These are phyloP conservation scores for Uropetala carovei DNA, from an alignment of 2,888 invertebrate species.

Conservation along the genomic window DNA sequence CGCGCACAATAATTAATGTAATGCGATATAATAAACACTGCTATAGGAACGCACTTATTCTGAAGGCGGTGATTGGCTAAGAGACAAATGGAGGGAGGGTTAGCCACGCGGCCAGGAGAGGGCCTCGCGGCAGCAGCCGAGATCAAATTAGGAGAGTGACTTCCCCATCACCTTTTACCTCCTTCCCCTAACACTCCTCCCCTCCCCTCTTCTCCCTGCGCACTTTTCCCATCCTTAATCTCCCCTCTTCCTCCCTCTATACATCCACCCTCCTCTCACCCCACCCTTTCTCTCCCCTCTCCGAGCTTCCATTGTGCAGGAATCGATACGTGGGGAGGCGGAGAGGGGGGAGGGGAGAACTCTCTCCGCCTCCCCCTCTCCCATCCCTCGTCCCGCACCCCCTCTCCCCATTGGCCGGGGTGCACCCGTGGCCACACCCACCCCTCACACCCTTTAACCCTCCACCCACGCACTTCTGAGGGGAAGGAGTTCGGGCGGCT, in stretches of 20 bases:
- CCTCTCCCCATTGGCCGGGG: slow-evolving; percentile 46
- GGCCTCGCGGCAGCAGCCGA: background rate
- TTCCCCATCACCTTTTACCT: background rate
- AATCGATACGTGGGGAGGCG: slow-evolving; percentile 35
- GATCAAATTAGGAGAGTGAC: slow-evolving; percentile 50
- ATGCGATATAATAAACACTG: background rate
- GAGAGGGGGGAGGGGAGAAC: background rate
- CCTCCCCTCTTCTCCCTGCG: too few relatives aligned
- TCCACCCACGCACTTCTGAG: slow-evolving; percentile 16
- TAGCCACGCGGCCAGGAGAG: background rate
- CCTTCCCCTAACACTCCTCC: too few relatives aligned
- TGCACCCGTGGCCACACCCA: slow-evolving; percentile 44
- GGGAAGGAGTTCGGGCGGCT: background rate
- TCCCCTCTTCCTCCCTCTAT: background rate
- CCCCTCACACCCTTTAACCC: slow-evolving; percentile 7
- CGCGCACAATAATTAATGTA: background rate
- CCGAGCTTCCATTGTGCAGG: background rate
- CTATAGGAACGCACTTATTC: background rate
- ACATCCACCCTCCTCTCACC: background rate
- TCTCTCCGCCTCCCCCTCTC: background rate
- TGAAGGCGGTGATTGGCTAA: slow-evolving; percentile 4
- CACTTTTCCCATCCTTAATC: too few relatives aligned
- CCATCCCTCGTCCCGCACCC: background rate
- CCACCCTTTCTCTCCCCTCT: background rate
- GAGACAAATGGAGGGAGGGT: background rate